Evolutionary conservation across 2,113 vertebrate species (phyloP), one percentile per base, ranked within the genome.

Genomic region (Cricetomys ansorgei): DNA sequence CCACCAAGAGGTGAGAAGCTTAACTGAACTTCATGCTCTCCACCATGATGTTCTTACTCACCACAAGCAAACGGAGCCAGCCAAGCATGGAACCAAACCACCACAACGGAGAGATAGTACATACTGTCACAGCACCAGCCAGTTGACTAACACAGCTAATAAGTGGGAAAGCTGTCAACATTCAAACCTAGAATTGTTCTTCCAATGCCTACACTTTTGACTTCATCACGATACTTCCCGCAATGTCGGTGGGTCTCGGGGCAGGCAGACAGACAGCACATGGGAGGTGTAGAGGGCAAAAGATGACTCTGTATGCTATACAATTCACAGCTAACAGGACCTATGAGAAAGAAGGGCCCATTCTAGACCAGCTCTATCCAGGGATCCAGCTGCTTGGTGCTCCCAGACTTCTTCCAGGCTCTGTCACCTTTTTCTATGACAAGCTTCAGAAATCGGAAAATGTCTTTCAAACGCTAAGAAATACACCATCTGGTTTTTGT

Each of bases 171-270:
- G 37, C 5, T 50, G 50, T 16, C 7, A 43, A 88, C 7, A 45
- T 88, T 90, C 80, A 57, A 97, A 92, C n/a, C 48, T 53, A 92
- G 29, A 75, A 11, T 48, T 73, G 7, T 31, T n/a, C 53, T 55
- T 77, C 8, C 40, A 79, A 80, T 92, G 29, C 25, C 37, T 7
- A 7, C 9, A 10, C 7, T 59, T 81, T 89, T 50, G 72, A 79
- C n/a, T 21, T 34, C 29, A 53, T 64, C 11, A 13, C 9, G 17
- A 2, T 40, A 37, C 57, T 55, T 91, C 48, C 57, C 45, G 12
- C 57, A 57, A 57, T 31, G 8, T n/a, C n/a, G 40, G 16, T 13
- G 27, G 17, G 65, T n/a, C n/a, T n/a, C n/a, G n/a, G n/a, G n/a
- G n/a, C n/a, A n/a, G 53, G n/a, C 15, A 73, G 70, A n/a, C 23